Evolutionary conservation across 2,797 vertebrate genomes (phyloP).

Genomic region (Etheostoma perlongum): DNA sequence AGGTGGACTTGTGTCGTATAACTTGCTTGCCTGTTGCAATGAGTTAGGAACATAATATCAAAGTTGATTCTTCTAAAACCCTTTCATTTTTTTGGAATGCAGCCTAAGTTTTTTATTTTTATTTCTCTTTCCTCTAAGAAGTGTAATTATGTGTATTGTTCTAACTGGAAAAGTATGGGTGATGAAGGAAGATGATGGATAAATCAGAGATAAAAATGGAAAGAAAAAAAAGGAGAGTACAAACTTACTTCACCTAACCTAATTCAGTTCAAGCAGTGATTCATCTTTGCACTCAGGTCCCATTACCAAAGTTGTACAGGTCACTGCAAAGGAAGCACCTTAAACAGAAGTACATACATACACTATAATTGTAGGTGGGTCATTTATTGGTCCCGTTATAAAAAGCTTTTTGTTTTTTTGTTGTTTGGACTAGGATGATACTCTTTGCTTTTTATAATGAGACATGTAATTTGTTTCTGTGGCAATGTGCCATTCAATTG

Average conservation of each 20-base stretch:
- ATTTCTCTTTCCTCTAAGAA: constrained; percentile 4
- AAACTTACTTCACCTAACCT: not conserved
- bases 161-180: not conserved
- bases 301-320: not conserved
- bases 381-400: constrained; percentile 36
- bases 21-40: not conserved
- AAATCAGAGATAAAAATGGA: not conserved
- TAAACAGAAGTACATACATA: constrained; percentile 13
- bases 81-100: not conserved
- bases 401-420: constrained; percentile 50
- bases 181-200: not conserved
- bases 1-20: not conserved
- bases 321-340: constrained; percentile 6
- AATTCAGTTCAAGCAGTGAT: not conserved
- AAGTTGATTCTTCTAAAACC: not conserved
- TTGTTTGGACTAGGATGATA: constrained; percentile 33
- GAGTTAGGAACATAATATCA: constrained; percentile 7
- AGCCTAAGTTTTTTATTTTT: not conserved
- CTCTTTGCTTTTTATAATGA: constrained; percentile 49
- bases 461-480: constrained; percentile 75
- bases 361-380: constrained; percentile 13
- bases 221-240: not conserved
- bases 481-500: constrained; percentile 65
- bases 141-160: not conserved
- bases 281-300: not conserved